These are phyloP conservation scores for Parelbella ahira DNA, from an alignment of 2,888 invertebrate species.

Conservation along the genomic window DNA sequence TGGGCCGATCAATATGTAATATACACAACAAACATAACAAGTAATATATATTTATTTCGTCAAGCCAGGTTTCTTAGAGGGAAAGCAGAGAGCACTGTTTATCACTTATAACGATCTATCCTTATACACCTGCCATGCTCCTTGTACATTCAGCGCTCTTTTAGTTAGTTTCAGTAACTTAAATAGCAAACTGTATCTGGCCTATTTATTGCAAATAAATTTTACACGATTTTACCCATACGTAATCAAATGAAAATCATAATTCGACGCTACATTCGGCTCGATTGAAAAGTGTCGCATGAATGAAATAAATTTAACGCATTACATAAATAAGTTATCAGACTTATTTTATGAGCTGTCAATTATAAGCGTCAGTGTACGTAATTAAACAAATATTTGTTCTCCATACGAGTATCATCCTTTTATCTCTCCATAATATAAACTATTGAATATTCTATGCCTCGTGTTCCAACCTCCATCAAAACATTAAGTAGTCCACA, in stretches of 20 bases:
- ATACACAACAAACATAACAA: no score
- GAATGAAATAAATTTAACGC: slow-evolving; percentile 12
- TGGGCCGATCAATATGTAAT: no score
- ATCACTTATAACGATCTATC: no score
- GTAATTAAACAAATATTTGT: slow-evolving; percentile 14
- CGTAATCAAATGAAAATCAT: slow-evolving; percentile 15
- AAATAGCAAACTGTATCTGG: no score
- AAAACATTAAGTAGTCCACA: slow-evolving; percentile 22
- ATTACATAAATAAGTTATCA: slow-evolving; percentile 12
- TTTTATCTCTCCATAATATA: slow-evolving; percentile 7
- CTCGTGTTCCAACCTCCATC: slow-evolving; percentile 19
- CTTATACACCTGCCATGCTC: no score
- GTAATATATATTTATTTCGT: no score
- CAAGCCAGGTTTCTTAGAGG: no score
- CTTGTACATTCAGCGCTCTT: no score
- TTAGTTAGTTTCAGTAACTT: no score
- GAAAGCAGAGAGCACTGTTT: no score
- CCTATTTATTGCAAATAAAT: no score
- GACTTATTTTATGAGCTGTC: slow-evolving; percentile 8
- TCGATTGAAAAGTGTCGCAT: slow-evolving; percentile 3
- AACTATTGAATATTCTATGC: slow-evolving; percentile 19
- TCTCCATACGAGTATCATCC: no score
- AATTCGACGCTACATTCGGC: slow-evolving; percentile 11
- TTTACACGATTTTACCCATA: slow-evolving; percentile 3
- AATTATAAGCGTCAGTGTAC: slow-evolving; percentile 9